Evolutionary conservation across 2,888 invertebrate species (phyloP).

Genomic region (Formica aserva): DNA sequence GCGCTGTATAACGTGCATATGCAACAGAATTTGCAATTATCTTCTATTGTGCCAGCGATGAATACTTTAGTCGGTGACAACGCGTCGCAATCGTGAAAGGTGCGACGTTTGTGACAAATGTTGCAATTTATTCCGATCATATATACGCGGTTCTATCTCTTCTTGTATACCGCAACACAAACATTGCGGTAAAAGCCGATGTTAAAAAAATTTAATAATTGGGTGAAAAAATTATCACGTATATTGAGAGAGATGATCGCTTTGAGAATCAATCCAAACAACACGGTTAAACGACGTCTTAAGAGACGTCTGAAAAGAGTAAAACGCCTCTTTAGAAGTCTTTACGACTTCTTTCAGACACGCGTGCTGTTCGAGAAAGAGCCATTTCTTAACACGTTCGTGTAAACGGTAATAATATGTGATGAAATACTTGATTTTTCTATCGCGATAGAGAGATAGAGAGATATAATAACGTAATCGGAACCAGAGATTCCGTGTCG

Average conservation of each 20-base stretch:
- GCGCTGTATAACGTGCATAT: constrained; percentile 10
- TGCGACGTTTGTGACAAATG: constrained; percentile 42
- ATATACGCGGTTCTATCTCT: not conserved
- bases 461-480: constrained; percentile 15
- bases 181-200: not conserved
- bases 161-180: not conserved
- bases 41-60: constrained; percentile 35
- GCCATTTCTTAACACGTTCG: not conserved
- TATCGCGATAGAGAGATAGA: not conserved
- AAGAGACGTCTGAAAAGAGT: not conserved
- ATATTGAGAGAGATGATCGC: not conserved
- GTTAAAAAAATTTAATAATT: constrained; percentile 7
- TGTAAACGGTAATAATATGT: constrained; percentile 9
- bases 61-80: constrained; percentile 31
- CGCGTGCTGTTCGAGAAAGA: not conserved
- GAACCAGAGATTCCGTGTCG: constrained; percentile 22
- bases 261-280: constrained; percentile 6
- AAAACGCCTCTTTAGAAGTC: not conserved
- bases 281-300: not conserved
- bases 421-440: constrained; percentile 17
- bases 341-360: not conserved
- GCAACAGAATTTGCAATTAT: constrained; percentile 39
- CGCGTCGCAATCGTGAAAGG: constrained; percentile 29
- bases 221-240: not conserved
- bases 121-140: constrained; percentile 37